Percentiles rank a stretch among this genome's conserved stretches.
Evolutionary conservation across 1,140 invertebrate species (phyloP).

Genomic region (Paralvinella palmiformis): DNA sequence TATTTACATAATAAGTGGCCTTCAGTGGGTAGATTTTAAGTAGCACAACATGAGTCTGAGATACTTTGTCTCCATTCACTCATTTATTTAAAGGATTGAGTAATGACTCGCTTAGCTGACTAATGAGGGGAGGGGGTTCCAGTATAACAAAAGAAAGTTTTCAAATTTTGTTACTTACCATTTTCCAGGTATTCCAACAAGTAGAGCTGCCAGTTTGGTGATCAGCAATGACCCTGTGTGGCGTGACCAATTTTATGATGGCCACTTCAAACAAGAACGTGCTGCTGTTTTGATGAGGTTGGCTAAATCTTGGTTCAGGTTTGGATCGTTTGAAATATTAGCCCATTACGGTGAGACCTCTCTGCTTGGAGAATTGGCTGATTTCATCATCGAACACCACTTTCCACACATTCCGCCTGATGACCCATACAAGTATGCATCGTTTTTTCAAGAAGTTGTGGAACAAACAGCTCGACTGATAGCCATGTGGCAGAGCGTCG

Average conservation of each 20-base stretch:
- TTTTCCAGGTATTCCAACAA: constrained; percentile 57
- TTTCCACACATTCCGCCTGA: constrained; percentile 26
- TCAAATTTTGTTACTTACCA: too few relatives aligned
- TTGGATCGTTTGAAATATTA: constrained; percentile 63
- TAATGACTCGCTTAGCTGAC: too few relatives aligned
- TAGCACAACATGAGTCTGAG: too few relatives aligned
- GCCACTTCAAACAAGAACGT: constrained; percentile 54
- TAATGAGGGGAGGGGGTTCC: too few relatives aligned
- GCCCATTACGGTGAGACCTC: constrained; percentile 49
- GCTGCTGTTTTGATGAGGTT: constrained; percentile 57
- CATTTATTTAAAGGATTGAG: too few relatives aligned
- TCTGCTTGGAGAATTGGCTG: constrained; percentile 53
- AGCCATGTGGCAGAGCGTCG: constrained; percentile 60
- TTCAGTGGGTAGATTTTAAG: too few relatives aligned
- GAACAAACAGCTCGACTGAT: constrained; percentile 44
- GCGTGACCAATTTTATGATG: constrained; percentile 60
- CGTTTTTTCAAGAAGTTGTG: constrained; percentile 47
- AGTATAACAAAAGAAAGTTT: too few relatives aligned
- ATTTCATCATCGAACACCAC: constrained; percentile 54
- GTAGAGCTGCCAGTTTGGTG: constrained; percentile 56
- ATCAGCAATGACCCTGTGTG: constrained; percentile 56
- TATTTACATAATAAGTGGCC: too few relatives aligned
- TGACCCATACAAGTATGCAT: constrained; percentile 29
- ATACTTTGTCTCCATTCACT: too few relatives aligned
- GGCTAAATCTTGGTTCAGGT: constrained; percentile 58